Base-by-base conservation (phyloP, 2,888 invertebrate genomes). In the Melikaiella ostensackeni region DNA sequence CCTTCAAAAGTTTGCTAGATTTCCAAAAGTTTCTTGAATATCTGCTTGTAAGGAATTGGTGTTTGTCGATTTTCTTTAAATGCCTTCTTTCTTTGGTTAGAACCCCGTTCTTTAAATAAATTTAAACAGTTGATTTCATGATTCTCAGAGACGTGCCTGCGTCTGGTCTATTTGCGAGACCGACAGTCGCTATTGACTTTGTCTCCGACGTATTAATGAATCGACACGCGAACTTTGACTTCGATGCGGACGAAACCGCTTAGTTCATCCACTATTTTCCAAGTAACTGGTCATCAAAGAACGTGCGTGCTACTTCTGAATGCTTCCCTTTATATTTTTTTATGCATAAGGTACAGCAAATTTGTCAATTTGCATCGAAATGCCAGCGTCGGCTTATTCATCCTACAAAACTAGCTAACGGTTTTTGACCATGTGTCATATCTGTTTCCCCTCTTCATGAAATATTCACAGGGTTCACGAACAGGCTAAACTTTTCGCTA, bases 401-500 rank as follows among this genome's bases (percentile, higher is more conserved):
- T 79, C 80, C 84, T 84, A 79, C 80, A 81, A 82, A 85, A 86
- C 83, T 86, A 81, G 78, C 80, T 87, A 87, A 88, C 88, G 87
- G 88, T 87, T 86, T 87, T 81, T 81, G 84, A 87, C 85, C 88
- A 88, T 87, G 86, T 88, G 88, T 88, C 88, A 86, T 86, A 86
- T 85, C 87, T 87, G 87, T 86, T 88, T 88, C 87, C 85, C 79
- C 81, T 85, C 84, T 87, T 88, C 88, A 88, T 89, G 86, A 89
- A 89, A 89, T 89, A 89, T 89, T 89, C 89, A 89, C 88, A 81
- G 88, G 86, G 85, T 88, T 88, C 88, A 87, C 86, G 87, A 88
- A 88, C 86, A 87, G 84, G 84, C 80, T 84, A 82, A 84, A 74
- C 80, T 79, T 80, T 80, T 70, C 21, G 27, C 42, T 70, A 46